A percentile compares a stretch with the other conserved stretches of the same genome.
phyloP scores from a whole-genome alignment of 2,797 vertebrate genomes.

The Eremophila alpestris region DNA sequence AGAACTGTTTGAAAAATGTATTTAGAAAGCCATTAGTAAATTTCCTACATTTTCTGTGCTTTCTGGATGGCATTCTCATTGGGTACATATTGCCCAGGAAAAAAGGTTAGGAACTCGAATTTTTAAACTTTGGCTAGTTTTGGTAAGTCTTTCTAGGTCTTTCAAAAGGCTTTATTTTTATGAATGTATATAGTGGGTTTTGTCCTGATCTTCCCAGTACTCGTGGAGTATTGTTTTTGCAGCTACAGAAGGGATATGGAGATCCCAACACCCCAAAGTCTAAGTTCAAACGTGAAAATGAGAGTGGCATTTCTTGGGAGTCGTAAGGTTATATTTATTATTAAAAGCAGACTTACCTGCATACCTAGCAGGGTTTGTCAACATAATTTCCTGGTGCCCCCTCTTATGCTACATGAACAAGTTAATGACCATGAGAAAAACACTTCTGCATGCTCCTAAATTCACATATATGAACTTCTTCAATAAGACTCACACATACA shows the following conservation, averaged over 20 bases:
- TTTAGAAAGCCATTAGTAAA: neutral
- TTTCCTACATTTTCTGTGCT: neutral
- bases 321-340: neutral
- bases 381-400: neutral
- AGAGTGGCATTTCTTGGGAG: neutral
- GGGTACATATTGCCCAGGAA: neutral
- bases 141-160: neutral
- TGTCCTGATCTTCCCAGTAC: neutral
- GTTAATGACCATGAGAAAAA: neutral
- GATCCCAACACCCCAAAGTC: neutral
- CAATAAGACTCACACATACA: rapidly evolving
- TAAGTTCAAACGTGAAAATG: neutral
- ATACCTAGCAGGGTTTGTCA: neutral
- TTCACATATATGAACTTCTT: neutral
- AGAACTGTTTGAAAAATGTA: neutral
- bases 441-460: neutral
- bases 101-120: neutral
- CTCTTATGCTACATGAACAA: neutral
- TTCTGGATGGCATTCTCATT: neutral
- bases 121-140: neutral
- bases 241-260: neutral
- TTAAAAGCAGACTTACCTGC: neutral
- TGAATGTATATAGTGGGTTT: rapidly evolving
- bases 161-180: neutral
- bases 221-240: neutral